Evolutionary conservation across 2,113 vertebrate genomes (phyloP).

Genomic region (Oryzias woworae): DNA sequence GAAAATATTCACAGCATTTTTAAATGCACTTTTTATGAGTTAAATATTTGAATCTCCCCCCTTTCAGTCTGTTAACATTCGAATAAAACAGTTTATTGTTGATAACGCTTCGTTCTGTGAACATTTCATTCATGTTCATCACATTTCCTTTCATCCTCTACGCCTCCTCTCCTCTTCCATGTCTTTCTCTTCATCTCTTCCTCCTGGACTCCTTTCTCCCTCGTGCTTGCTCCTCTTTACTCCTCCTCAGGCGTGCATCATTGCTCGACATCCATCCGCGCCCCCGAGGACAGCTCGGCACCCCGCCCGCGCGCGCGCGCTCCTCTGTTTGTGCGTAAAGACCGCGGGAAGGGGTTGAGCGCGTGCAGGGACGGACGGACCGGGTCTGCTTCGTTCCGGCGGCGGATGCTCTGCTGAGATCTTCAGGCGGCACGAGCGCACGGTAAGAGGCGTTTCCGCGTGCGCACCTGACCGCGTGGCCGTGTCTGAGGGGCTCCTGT

Average conservation of each 20-base stretch:
- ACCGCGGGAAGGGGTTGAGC: constrained; percentile 18
- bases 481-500: background rate
- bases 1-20: no score
- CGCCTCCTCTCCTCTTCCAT: background rate
- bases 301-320: constrained; percentile 42
- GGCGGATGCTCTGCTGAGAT: constrained; percentile 1
- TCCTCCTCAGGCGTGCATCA: background rate
- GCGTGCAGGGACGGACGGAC: background rate
- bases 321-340: constrained; percentile 13
- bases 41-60: no score
- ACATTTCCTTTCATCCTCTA: no score
- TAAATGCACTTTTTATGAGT: no score
- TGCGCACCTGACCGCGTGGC: constrained; percentile 12
- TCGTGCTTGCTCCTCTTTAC: background rate
- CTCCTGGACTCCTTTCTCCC: constrained; percentile 1
- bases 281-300: constrained; percentile 37
- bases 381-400: constrained; percentile 2
- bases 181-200: background rate
- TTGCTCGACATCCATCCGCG: constrained; percentile 33
- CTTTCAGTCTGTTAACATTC: no score
- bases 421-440: constrained; percentile 13
- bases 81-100: no score
- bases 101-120: no score
- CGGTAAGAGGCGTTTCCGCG: constrained; percentile 34
- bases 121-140: background rate